phyloP scores from a whole-genome alignment of 2,888 invertebrate species.

The Drosophila picticornis region DNA sequence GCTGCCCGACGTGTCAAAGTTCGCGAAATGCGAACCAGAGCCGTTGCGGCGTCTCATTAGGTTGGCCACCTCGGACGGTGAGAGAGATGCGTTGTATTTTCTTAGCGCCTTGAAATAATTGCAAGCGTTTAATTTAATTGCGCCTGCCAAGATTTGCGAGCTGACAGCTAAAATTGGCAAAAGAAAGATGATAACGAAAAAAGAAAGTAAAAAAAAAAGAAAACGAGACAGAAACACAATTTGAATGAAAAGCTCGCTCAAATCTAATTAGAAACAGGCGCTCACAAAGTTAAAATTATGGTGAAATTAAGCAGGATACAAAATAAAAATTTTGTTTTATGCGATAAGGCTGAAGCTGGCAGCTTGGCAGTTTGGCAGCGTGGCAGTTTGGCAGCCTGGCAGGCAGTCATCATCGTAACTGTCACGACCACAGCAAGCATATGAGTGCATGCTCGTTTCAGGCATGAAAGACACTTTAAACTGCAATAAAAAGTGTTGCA shows the following conservation, averaged over 20 bases:
- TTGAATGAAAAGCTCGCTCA: slow-evolving; percentile 63
- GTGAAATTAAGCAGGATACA: slow-evolving; percentile 36
- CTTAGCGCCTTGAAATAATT: slow-evolving; percentile 76
- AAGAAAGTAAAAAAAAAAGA: slow-evolving; percentile 7
- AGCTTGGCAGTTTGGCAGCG: slow-evolving; percentile 1
- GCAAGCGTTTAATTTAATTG: slow-evolving; percentile 80
- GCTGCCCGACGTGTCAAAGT: slow-evolving; percentile 51
- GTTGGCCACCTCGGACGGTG: slow-evolving; percentile 18
- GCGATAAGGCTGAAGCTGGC: slow-evolving; percentile 50
- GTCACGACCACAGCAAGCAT: slow-evolving; percentile 24
- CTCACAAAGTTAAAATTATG: slow-evolving; percentile 70
- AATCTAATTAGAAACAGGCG: slow-evolving; percentile 77
- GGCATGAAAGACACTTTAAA: slow-evolving; percentile 62
- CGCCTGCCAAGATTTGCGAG: slow-evolving; percentile 67
- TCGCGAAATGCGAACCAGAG: slow-evolving; percentile 33
- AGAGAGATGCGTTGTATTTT: slow-evolving; percentile 56
- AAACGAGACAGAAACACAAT: slow-evolving; percentile 41
- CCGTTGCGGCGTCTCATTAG: slow-evolving; percentile 57
- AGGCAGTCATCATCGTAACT: slow-evolving; percentile 55
- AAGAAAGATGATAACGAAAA: slow-evolving; percentile 10
- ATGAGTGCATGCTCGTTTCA: slow-evolving; percentile 45
- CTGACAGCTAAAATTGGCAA: slow-evolving; percentile 31
- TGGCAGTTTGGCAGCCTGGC: background rate
- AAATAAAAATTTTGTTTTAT: slow-evolving; percentile 43
- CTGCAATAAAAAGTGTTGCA: slow-evolving; percentile 71